Evolutionary conservation across 2,888 invertebrate species (phyloP).

Genomic region (Scaptomyza polygonia): DNA sequence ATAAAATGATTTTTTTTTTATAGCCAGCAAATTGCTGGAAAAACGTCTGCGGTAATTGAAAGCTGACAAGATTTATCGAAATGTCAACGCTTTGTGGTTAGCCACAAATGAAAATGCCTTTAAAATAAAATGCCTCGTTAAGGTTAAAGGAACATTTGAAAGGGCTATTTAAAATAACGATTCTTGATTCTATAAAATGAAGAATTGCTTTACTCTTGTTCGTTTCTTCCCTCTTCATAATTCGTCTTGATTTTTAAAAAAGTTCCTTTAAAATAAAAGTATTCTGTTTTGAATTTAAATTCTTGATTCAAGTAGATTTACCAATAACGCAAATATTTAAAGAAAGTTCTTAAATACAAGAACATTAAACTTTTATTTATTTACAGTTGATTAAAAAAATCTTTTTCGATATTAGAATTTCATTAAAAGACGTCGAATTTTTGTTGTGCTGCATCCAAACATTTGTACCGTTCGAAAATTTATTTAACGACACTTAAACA

Average conservation of each 20-base stretch:
- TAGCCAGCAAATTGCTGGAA: conserved; percentile 51
- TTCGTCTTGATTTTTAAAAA: too few species aligned
- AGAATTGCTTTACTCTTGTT: neutral
- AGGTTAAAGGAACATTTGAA: neutral
- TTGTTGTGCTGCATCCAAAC: neutral
- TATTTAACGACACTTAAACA: conserved; percentile 30
- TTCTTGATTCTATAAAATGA: too few species aligned
- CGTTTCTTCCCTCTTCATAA: too few species aligned
- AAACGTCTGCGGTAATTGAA: conserved; percentile 50
- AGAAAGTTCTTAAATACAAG: neutral
- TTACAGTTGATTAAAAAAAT: too few species aligned
- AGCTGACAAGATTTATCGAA: conserved; percentile 36
- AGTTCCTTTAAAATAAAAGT: too few species aligned
- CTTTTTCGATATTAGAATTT: neutral
- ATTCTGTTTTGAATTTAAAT: neutral
- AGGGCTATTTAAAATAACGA: neutral
- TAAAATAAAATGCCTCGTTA: conserved; percentile 1
- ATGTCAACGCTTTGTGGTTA: conserved; percentile 33
- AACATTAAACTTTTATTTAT: neutral
- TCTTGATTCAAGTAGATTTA: too few species aligned
- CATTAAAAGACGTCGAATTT: neutral
- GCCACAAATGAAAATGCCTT: conserved; percentile 10
- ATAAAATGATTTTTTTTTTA: conserved; percentile 63
- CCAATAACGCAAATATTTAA: neutral
- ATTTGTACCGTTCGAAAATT: neutral